Percentiles rank a stretch among this genome's conserved stretches.
These are phyloP conservation scores for Riptortus pedestris DNA, from an alignment of 1,140 invertebrate species.

Conservation along the genomic window DNA sequence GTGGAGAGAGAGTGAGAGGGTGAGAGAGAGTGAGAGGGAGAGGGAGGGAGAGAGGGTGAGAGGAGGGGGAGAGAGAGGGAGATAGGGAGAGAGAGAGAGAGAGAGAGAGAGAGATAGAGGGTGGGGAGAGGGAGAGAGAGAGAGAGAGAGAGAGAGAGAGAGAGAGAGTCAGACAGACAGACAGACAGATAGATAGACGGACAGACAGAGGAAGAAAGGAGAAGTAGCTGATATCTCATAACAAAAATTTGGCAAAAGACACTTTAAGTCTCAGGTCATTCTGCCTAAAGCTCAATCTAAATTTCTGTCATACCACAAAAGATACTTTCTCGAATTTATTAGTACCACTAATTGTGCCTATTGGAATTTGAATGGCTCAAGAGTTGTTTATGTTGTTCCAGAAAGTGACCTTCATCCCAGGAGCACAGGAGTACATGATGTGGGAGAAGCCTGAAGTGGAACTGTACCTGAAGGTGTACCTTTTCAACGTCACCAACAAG, in stretches of 20 bases:
- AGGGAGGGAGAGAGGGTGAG: no score
- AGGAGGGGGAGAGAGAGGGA: no score
- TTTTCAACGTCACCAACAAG: conserved; percentile 82
- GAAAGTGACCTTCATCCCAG: conserved; percentile 59
- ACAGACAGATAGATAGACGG: no score
- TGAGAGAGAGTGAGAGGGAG: no score
- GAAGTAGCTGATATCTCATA: neutral
- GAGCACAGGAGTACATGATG: conserved; percentile 69
- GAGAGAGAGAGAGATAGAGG: no score
- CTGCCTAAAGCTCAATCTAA: neutral
- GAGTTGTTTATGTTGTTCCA: conserved; percentile 35
- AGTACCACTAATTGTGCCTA: neutral
- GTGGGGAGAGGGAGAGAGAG: no score
- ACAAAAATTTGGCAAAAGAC: neutral
- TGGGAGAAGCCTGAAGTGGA: conserved; percentile 77
- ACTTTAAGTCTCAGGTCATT: neutral
- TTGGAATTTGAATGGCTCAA: neutral
- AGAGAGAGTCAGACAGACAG: no score
- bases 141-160: no score
- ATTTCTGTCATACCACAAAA: no score
- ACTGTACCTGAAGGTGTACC: conserved; percentile 69
- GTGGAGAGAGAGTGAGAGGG: no score
- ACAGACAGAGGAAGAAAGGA: neutral
- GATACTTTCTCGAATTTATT: no score
- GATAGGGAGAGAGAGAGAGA: no score